Evolutionary conservation across 2,888 invertebrate species (phyloP), one percentile per base, ranked within the genome.

Genomic region (Scaptomyza caliginosa): DNA sequence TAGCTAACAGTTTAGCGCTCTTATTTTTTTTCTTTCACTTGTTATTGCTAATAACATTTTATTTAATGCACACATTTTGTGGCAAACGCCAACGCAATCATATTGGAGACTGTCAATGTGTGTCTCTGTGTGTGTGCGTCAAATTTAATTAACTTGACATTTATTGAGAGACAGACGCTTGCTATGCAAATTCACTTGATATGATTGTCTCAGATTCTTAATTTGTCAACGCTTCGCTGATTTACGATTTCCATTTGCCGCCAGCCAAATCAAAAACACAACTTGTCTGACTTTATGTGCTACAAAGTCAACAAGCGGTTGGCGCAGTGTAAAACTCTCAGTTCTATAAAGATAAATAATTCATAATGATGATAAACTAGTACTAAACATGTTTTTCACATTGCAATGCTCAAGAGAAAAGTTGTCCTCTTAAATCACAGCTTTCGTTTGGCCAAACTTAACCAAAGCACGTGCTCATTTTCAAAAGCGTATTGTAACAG

Each of bases 71-170:
- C 50, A 59, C 39, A 55, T 46, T 60, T 60, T 62, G 50, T 32
- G 56, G 46, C 38, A 38, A 2, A 2, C 17, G 28, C 23, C 38
- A 67, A 50, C 21, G 23, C 36, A 57, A 67, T 54, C 68, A 19
- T 16, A 38, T 73, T 46, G 13, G 2, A 8, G 5, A 10, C 2
- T 42, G 39, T 10, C 26, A 23, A 11, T 36, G 21, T n/a, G 17
- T 19, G 46, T 56, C 30, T 40, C 17, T 38, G 42, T 48, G 13
- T 17, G 26, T 16, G 28, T 40, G 39, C 51, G 49, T 36, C 58
- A 70, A 66, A 70, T 74, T 66, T 70, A 75, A 75, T 70, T 74
- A 74, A 70, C 65, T 58, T 70, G 28, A 49, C 42, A 55, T 50
- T 74, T 45, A 66, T 69, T 56, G 30, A 58, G 30, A 58, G 38